phyloP scores from a whole-genome alignment of 2,113 vertebrate species.

The Pelodiscus sinensis region DNA sequence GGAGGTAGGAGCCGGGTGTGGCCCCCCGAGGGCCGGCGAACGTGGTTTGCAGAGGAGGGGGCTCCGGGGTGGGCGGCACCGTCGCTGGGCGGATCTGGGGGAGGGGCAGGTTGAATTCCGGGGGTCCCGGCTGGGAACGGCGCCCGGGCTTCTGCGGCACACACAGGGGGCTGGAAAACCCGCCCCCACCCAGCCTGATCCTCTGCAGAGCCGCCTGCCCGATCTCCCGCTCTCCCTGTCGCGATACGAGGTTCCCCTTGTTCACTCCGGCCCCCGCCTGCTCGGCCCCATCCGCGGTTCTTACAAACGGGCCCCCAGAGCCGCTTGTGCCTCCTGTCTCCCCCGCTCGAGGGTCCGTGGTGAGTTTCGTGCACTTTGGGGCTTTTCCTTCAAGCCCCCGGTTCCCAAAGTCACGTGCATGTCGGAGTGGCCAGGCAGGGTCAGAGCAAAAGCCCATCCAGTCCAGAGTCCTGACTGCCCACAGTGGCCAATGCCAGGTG shows the following conservation, averaged over 20 bases:
- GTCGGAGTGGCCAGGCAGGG: too few species aligned
- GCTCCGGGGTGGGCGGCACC: neutral
- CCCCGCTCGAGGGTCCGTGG: too few species aligned
- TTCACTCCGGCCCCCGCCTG: neutral
- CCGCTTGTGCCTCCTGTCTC: too few species aligned
- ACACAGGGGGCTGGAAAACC: neutral
- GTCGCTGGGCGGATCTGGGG: neutral
- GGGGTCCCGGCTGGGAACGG: neutral
- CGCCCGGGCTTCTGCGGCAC: too few species aligned
- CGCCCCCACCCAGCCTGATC: neutral
- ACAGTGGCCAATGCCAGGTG: too few species aligned
- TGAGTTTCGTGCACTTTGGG: neutral
- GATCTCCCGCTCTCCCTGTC: neutral
- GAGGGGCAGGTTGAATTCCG: neutral
- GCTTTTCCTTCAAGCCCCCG: neutral
- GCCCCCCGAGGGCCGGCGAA: neutral
- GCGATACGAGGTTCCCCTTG: neutral
- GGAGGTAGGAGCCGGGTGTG: neutral
- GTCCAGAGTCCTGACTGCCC: too few species aligned
- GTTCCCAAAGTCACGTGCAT: neutral
- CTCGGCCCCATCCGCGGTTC: neutral
- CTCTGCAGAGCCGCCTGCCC: neutral
- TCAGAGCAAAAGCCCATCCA: too few species aligned
- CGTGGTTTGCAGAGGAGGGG: neutral
- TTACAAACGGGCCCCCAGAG: neutral